Base-by-base conservation (phyloP, 2,888 invertebrate species). In the Nowickia ferox region DNA sequence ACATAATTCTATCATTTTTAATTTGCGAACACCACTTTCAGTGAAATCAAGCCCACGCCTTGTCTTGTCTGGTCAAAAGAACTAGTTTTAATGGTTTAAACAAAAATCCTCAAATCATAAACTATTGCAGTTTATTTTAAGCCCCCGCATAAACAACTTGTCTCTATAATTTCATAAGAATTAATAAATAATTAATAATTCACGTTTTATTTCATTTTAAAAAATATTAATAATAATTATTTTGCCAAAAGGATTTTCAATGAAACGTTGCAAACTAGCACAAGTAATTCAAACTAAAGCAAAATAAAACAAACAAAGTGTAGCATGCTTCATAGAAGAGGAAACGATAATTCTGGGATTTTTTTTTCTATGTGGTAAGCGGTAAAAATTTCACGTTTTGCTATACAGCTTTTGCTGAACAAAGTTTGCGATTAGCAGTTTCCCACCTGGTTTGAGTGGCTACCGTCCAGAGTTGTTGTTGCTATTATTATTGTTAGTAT, bases 121-220 rank as follows among this genome's bases (percentile, higher is more conserved):
- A 55, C 46, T 65, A 65, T 19, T n/a, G 1, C 0, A 79, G 8
- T 63, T 53, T 63, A 22, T 55, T 55, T 46, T 38, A 72, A 44
- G 44, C 55, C 46, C 22, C 53, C 79, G 40, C 69, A 71, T 65
- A 55, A 15, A 72, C 38, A 71, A n/a, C 38, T 65, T 44, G 40
- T 44, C 59, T n/a, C 17, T 71, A 9, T 13, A 38, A 53, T 65
- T 71, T n/a, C 17, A 65, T 55, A 53, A 44, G 5, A 65, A 55
- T 71, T 55, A 63, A 61, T 53, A 44, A 61, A 44, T 46, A 71
- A 79, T 71, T 71, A 71, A 79, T 79, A 53, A 79, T 72, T 55
- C 55, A 79, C 38, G 46, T 72, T 65, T 71, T 65, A 79, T 72
- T 53, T 13, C 55, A 51, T 17, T 17, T 5, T 46, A 44, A 44